phyloP scores from a whole-genome alignment of 2,113 vertebrate species.

The Ciconia maguari region DNA sequence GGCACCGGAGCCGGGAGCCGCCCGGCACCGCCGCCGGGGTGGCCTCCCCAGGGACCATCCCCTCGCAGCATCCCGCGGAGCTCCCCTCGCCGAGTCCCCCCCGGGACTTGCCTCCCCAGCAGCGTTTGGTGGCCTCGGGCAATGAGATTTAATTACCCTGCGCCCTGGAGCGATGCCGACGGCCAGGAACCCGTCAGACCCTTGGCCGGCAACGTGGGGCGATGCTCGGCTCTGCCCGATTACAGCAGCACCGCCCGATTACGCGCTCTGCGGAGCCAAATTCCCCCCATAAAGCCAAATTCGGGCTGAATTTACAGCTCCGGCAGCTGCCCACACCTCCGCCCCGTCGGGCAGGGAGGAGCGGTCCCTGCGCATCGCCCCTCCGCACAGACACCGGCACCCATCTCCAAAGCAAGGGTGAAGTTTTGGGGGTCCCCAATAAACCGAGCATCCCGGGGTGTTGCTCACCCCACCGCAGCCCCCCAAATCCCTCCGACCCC shows the following conservation, averaged over 20 bases:
- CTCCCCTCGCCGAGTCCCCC: too few species aligned
- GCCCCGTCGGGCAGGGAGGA: neutral
- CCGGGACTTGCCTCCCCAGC: neutral
- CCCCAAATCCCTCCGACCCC: neutral
- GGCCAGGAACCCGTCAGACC: neutral
- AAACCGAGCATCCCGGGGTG: neutral
- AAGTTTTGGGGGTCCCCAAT: neutral
- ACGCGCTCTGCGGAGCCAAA: neutral
- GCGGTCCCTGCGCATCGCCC: neutral
- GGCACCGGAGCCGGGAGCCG: neutral
- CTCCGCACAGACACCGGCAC: rapidly evolving
- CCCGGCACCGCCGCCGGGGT: neutral
- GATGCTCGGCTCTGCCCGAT: neutral
- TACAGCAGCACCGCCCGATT: neutral
- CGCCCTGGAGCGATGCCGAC: neutral
- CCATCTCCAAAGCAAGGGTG: neutral
- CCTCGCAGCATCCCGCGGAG: neutral
- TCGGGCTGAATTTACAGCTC: neutral
- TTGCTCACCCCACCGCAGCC: neutral
- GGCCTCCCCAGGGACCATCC: neutral
- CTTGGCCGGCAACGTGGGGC: neutral
- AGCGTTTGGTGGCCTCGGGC: neutral
- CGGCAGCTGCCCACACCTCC: neutral
- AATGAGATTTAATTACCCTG: neutral
- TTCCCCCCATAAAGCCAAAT: neutral